These are phyloP conservation scores for Bucco capensis DNA, from an alignment of 2,113 vertebrate species.

Conservation along the genomic window DNA sequence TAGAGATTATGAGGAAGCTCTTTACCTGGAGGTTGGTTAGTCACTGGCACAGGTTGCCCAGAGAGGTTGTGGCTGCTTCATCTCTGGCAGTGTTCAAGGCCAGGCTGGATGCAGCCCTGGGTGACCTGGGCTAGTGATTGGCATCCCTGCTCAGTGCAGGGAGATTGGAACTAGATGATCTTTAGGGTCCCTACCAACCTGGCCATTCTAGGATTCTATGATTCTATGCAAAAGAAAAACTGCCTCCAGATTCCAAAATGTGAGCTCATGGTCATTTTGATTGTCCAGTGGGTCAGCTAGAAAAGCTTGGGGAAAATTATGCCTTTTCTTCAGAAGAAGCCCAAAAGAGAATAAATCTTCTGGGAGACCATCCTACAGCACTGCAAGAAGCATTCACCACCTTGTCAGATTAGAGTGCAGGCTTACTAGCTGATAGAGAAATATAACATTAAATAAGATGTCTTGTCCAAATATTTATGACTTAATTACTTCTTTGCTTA, in stretches of 20 bases:
- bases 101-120: no score
- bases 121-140: no score
- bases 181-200: no score
- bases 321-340: neutral
- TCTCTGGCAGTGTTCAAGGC: no score
- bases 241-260: neutral
- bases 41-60: no score
- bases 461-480: constrained; percentile 24
- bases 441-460: neutral
- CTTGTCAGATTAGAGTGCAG: neutral
- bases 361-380: neutral
- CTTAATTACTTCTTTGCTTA: neutral
- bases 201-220: no score
- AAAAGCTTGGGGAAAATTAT: neutral
- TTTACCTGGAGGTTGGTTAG: no score
- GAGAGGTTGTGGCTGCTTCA: no score
- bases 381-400: neutral
- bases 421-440: neutral
- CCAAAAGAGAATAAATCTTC: neutral
- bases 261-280: neutral
- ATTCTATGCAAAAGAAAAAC: no score
- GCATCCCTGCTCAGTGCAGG: no score
- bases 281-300: neutral
- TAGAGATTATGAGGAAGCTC: no score
- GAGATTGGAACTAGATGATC: no score